A percentile compares a stretch with the other conserved stretches of the same genome.
Evolutionary conservation across 2,113 vertebrate genomes (phyloP).

Genomic region (Riparia riparia): DNA sequence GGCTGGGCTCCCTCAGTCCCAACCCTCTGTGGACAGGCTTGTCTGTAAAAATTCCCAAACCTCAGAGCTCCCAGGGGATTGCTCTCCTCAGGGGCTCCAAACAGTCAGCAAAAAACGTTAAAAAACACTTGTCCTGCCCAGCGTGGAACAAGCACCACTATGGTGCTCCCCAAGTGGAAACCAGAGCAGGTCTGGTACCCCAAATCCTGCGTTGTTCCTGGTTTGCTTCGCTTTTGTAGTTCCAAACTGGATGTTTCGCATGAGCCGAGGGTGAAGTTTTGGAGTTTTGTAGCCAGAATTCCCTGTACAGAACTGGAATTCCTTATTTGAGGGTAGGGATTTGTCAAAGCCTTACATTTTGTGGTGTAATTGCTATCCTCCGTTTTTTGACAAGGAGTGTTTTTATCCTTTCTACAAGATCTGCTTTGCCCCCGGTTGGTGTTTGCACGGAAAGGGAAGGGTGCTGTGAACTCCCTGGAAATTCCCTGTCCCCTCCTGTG

Average conservation of each 20-base stretch:
- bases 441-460: slow-evolving; percentile 64
- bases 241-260: not conserved
- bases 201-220: not conserved
- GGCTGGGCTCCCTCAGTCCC: not conserved
- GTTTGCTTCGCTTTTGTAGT: not conserved
- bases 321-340: slow-evolving; percentile 25
- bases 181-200: not conserved
- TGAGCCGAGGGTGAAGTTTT: not conserved
- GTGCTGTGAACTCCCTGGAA: slow-evolving; percentile 17
- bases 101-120: not conserved
- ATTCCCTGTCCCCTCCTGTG: not conserved
- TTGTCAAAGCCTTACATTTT: slow-evolving; percentile 67
- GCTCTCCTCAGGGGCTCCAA: not conserved
- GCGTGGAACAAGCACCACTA: not conserved
- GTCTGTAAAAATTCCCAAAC: not conserved
- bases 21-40: accelerated
- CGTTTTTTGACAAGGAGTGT: slow-evolving; percentile 69
- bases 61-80: not conserved
- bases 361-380: slow-evolving; percentile 63
- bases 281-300: slow-evolving; percentile 42
- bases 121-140: not conserved
- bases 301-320: slow-evolving; percentile 53
- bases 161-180: not conserved
- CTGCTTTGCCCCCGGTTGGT: slow-evolving; percentile 53
- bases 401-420: slow-evolving; percentile 72